Percentiles rank a stretch among this genome's conserved stretches.
These are phyloP conservation scores for Rhagonycha fulva DNA, from an alignment of 2,888 invertebrate species.

Conservation along the genomic window DNA sequence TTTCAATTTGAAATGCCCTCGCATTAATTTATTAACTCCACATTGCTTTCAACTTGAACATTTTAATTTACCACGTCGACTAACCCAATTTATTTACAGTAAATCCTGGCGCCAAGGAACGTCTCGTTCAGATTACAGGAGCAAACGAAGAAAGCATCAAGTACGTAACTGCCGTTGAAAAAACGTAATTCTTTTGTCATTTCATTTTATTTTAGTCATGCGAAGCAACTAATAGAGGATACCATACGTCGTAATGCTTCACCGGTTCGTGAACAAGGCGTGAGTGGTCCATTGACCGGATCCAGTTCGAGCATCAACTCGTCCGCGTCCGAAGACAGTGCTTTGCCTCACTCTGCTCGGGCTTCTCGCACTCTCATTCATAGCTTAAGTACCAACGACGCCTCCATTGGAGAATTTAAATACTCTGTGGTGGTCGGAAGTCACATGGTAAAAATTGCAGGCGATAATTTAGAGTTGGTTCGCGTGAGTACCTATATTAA, in stretches of 20 bases:
- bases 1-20: background rate
- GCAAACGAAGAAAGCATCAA: conserved; percentile 91
- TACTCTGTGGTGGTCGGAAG: conserved; percentile 82
- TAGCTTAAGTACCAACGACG: conserved; percentile 83
- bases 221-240: conserved; percentile 92
- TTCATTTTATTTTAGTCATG: conserved; percentile 65
- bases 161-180: conserved; percentile 60
- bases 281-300: conserved; percentile 64
- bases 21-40: background rate
- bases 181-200: background rate
- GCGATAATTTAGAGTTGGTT: conserved; percentile 82
- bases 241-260: conserved; percentile 95
- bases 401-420: conserved; percentile 84
- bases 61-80: background rate
- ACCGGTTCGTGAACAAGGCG: conserved; percentile 74
- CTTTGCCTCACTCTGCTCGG: conserved; percentile 58
- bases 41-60: background rate
- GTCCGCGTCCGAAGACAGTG: conserved; percentile 68
- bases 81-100: conserved; percentile 65
- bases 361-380: conserved; percentile 69
- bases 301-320: conserved; percentile 82
- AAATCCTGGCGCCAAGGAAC: conserved; percentile 91
- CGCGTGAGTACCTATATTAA: conserved; percentile 66
- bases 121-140: conserved; percentile 94
- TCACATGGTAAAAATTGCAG: conserved; percentile 84